Evolutionary conservation across 1,140 invertebrate genomes (phyloP), one percentile per base, ranked within the genome.

Genomic region (Sarcophaga peregrina): DNA sequence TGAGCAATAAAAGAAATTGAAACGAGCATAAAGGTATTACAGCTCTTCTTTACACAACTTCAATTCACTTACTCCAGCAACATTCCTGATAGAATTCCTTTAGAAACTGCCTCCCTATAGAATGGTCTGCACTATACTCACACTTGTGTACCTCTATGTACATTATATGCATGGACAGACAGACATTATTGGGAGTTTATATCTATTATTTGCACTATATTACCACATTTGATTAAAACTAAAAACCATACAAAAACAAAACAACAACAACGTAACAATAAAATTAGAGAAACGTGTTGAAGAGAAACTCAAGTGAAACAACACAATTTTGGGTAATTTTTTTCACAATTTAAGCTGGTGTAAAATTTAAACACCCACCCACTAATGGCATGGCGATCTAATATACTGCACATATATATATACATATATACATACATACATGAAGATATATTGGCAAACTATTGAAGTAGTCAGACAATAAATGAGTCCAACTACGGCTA

Each of bases 161-260:
- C 25, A 37, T 37, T 37, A 37, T 37, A 37, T 37, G 25, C 25
- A 37, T 37, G 4, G 25, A 37, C 25, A 37, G 25, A 37, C 25
- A 37, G 25, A 37, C 25, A 37, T 37, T 3, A 37, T 37, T 37
- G 1, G 1, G 25, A 37, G 25, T 37, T 37, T 37, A 86, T 87
- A 84, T 86, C 86, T 89, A 89, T 89, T 89, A 89, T 89, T 89
- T 89, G 88, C 88, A 89, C 88, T 89, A 89, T 89, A 89, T 89
- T 89, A 89, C 89, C 88, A 89, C 88, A 88, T 89, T 89, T 89
- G 87, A 84, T 86, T 87, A 85, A 83, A 84, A 85, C 84, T 72
- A 81, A 37, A 20, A 58, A 80, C n/a, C 37, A 58, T 52, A 20
- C 13, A 15, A 80, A 52, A 74, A 48, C 58, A 84, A 52, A 85